phyloP scores from a whole-genome alignment of 2,888 invertebrate genomes.

The Mamestra brassicae region DNA sequence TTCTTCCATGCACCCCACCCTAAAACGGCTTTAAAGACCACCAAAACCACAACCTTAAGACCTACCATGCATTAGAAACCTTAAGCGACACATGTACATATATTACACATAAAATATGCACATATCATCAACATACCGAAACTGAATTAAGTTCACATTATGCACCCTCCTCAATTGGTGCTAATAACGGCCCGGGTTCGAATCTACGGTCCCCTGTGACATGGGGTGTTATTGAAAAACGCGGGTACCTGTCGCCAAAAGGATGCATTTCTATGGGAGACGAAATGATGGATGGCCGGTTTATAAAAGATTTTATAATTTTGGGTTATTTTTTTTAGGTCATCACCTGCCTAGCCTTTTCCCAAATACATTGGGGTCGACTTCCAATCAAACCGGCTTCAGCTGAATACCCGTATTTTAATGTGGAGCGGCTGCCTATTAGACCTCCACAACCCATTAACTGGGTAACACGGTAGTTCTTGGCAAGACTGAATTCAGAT shows the following conservation, averaged over 20 bases:
- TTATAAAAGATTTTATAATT: slow-evolving; percentile 49
- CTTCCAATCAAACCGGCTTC: no score
- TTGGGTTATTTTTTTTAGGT: neutral
- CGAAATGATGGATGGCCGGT: slow-evolving; percentile 72
- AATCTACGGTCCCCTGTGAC: slow-evolving; percentile 70
- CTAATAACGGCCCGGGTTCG: slow-evolving; percentile 85
- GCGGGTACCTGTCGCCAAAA: slow-evolving; percentile 72
- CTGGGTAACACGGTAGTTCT: no score
- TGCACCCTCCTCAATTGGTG: slow-evolving; percentile 89
- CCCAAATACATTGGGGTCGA: no score
- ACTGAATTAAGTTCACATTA: slow-evolving; percentile 88
- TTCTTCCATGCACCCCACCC: neutral
- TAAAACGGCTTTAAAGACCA: neutral
- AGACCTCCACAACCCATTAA: no score
- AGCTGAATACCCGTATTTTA: no score
- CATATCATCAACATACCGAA: slow-evolving; percentile 83
- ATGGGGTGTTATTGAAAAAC: slow-evolving; percentile 79
- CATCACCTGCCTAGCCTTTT: no score
- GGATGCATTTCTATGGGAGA: slow-evolving; percentile 71
- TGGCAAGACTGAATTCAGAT: no score
- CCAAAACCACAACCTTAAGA: slow-evolving; percentile 21
- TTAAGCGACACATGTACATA: slow-evolving; percentile 52
- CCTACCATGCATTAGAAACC: slow-evolving; percentile 33
- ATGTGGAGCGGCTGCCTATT: no score
- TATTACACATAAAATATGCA: slow-evolving; percentile 76